These are phyloP conservation scores for Eristalinus aeneus DNA, from an alignment of 2,888 invertebrate species.

Conservation along the genomic window DNA sequence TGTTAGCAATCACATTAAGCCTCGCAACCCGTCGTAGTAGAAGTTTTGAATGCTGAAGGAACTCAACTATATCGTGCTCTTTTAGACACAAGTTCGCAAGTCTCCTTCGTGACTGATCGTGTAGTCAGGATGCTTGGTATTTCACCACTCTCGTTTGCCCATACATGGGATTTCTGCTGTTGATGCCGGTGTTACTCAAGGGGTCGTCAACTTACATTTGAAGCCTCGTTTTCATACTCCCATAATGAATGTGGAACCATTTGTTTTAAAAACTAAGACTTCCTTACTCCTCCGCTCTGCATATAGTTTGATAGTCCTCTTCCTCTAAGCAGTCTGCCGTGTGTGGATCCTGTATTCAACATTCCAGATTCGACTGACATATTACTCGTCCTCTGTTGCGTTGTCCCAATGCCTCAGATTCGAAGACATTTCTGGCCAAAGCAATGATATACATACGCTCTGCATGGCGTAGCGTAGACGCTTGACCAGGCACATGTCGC, in stretches of 20 bases:
- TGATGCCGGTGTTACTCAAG: constrained; percentile 19
- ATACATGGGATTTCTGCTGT: constrained; percentile 2
- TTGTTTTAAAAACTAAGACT: constrained; percentile 11
- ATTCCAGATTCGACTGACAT: constrained; percentile 9
- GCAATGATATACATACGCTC: too few relatives aligned
- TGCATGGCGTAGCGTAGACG: too few relatives aligned
- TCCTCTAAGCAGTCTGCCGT: constrained; percentile 3
- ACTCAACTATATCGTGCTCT: background rate
- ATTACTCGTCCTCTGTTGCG: too few relatives aligned
- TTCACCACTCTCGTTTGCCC: constrained; percentile 13
- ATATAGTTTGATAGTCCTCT: background rate
- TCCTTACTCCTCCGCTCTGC: constrained; percentile 11
- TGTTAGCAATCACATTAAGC: background rate
- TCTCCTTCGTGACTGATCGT: constrained; percentile 6
- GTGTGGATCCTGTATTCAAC: constrained; percentile 5
- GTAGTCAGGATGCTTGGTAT: constrained; percentile 5
- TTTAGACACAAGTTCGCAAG: background rate
- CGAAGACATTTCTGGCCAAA: too few relatives aligned
- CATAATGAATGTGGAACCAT: constrained; percentile 8
- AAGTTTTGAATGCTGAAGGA: constrained; percentile 17
- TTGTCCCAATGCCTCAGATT: too few relatives aligned
- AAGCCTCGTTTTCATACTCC: constrained; percentile 1
- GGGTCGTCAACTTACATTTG: constrained; percentile 5
- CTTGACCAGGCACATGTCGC: too few relatives aligned
- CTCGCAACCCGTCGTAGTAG: background rate